Base-by-base conservation (phyloP, 2,888 invertebrate genomes). In the Drosophila nigricruria region DNA sequence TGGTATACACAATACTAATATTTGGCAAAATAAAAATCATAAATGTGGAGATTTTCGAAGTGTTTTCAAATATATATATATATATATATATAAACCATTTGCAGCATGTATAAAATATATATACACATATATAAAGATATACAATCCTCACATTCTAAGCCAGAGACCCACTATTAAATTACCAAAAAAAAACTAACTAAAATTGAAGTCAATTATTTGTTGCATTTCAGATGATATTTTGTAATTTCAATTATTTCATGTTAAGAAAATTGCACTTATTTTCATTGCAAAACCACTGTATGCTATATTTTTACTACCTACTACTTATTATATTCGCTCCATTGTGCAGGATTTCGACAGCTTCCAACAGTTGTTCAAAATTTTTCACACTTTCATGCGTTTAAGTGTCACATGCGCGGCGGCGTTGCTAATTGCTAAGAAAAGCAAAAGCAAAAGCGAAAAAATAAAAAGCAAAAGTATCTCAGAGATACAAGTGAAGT, bases 331-430 rank as follows among this genome's bases (percentile, higher is more conserved):
- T 34, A 62, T 43, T 38, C 34, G 34, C 45, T 60, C 77, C 87
- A 85, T 76, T 81, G 85, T 87, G 18, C 61, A 25, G 34, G 36
- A 42, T 69, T 73, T 78, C 56, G 72, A 70, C 77, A 69, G 58
- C 50, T 71, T 71, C 60, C 66, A 69, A 65, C 69, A 89, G 77
- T 79, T 81, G 87, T 61, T 67, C 70, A 61, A 74, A 67, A 84
- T 79, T 74, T 47, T 87, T 85, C 88, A 89, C 84, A 85, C 84
- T 79, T 89, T 85, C 82, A 71, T 85, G 88, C 88, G 79, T 88
- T 79, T 77, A 85, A 88, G 77, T 87, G 90, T 87, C 86, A 88
- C 77, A 82, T 73, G 79, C 59, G 88, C 68, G 62, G 73, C 81
- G 63, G 71, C 75, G 67, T 70, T 74, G 86, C 90, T 89, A 87